Base-by-base conservation (phyloP, 2,113 vertebrate genomes). In the Rhinoptilus africanus region DNA sequence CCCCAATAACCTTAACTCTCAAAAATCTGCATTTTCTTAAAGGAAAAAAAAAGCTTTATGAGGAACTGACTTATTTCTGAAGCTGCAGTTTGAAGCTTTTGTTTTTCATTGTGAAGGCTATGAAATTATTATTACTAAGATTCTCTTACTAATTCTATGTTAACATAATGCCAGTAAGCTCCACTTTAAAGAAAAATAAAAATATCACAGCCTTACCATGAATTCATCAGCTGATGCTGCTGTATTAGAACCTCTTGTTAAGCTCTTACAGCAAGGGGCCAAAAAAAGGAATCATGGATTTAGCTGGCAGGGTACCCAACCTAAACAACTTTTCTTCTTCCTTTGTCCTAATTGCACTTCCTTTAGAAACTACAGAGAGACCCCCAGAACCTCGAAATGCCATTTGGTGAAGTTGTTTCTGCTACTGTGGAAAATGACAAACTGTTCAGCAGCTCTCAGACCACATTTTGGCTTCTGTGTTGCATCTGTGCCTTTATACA, bases 391-490 rank as follows among this genome's bases (percentile, higher is more conserved):
- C 56, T n/a, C 8, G 20, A 59, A 32, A 22, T 28, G 27, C 41
- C 24, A 0, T 27, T 39, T 14, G 21, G 12, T 56, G 45, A 23
- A 37, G 21, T 2, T 59, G 28, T 22, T 48, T 41, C 56, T 88
- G 64, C 1, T 6, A 4, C 66, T 10, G 3, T 0, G 0, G 20
- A 43, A 51, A 17, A 26, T 26, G 10, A 45, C 47, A 85, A 72
- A 28, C 6, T 17, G 7, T 7, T 57, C 32, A 18, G 15, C 20
- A 77, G 1, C 54, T 53, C 37, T 39, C 41, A 37, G 41, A 5
- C 4, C 17, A 4, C 3, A 1, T 45, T 45, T 60, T n/a, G 45
- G 53, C 32, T 50, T 39, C 24, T 17, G 23, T 27, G 5, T 72
- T 81, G 35, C 41, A 20, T 35, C 41, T 18, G 4, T 53, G 14